phyloP scores from a whole-genome alignment of 2,113 vertebrate genomes.

The Recurvirostra avosetta region DNA sequence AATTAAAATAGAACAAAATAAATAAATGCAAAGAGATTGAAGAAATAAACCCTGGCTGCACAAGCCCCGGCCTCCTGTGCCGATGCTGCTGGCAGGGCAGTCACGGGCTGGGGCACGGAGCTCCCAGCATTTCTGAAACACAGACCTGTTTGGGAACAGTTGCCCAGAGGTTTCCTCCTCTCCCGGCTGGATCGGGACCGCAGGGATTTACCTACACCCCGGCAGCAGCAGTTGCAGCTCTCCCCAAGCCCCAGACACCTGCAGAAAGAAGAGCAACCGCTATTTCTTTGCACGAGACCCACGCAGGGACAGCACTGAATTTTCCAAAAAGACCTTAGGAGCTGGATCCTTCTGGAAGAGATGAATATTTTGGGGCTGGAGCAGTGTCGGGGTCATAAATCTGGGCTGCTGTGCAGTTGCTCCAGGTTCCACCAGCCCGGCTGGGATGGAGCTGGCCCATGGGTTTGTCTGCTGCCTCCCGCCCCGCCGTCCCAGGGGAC shows the following conservation, averaged over 20 bases:
- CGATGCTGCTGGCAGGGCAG: not conserved
- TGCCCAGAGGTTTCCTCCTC: not conserved
- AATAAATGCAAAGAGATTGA: not conserved
- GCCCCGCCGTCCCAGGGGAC: rapidly evolving
- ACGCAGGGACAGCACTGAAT: rapidly evolving
- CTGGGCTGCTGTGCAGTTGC: not conserved
- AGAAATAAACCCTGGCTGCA: not conserved
- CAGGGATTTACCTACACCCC: not conserved
- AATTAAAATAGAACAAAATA: not conserved
- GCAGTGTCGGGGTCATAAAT: not conserved
- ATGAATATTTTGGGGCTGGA: not conserved
- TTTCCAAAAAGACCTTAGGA: not conserved
- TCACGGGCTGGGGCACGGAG: not conserved
- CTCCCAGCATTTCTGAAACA: rapidly evolving
- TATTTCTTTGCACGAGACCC: not conserved
- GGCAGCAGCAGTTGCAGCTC: not conserved
- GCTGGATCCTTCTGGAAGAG: not conserved
- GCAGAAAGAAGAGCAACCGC: not conserved
- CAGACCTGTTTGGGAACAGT: not conserved
- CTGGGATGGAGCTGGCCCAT: not conserved
- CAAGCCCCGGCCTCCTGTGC: not conserved
- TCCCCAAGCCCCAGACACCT: not conserved
- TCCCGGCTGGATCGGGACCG: rapidly evolving
- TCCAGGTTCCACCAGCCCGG: not conserved
- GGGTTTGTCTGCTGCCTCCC: not conserved